A percentile compares a stretch with the other conserved stretches of the same genome.
Conservation (phyloP, 2,113 vertebrate genomes). For the Petrocephalus zakoni region DNA sequence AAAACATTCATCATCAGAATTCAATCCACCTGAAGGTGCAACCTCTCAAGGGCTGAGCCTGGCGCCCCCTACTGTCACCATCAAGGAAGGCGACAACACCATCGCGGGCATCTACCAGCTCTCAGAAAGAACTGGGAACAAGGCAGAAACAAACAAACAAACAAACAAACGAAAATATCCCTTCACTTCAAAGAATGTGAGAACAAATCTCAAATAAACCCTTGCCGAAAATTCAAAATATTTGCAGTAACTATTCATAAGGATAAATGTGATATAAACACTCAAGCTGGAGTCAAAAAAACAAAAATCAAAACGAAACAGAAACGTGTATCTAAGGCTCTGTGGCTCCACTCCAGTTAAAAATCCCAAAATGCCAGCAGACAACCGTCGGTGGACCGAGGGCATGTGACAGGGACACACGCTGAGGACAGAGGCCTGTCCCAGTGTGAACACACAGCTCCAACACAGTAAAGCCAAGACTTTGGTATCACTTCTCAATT, state of each 20-base stretch:
- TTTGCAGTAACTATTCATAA: conserved; percentile 57
- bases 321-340: not conserved
- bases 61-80: conserved; percentile 41
- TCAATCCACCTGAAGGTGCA: conserved; percentile 47
- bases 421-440: not conserved
- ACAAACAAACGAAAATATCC: conserved; percentile 16
- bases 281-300: conserved; percentile 44
- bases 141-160: conserved; percentile 19
- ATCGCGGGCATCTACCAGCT: conserved; percentile 48
- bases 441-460: not conserved
- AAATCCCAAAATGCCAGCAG: conserved; percentile 3
- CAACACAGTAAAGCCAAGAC: conserved; percentile 14
- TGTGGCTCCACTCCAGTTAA: not conserved
- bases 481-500: conserved; percentile 24
- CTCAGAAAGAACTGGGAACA: not conserved
- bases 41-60: not conserved
- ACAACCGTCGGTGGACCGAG: not conserved
- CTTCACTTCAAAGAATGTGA: conserved; percentile 55
- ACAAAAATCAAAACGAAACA: conserved; percentile 52
- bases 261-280: conserved; percentile 57
- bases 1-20: conserved; percentile 33
- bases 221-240: conserved; percentile 46
- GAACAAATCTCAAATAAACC: conserved; percentile 26
- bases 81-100: conserved; percentile 61
- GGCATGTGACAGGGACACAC: not conserved